These are phyloP conservation scores for Tinea pellionella DNA, from an alignment of 2,888 invertebrate genomes.

Conservation along the genomic window DNA sequence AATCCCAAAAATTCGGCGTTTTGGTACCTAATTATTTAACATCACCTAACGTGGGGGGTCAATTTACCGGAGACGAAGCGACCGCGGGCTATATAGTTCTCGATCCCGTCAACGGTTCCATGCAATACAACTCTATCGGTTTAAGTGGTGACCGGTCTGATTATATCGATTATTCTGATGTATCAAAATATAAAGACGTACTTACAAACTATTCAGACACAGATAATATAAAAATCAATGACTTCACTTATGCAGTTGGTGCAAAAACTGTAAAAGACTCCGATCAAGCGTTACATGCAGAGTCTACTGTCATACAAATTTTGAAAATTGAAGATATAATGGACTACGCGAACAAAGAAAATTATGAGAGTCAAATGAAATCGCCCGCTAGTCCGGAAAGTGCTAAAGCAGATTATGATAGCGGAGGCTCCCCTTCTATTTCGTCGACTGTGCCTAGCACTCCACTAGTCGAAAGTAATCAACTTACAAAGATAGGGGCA, in stretches of 20 bases:
- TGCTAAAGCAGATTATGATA: constrained; percentile 47
- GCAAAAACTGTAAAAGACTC: constrained; percentile 49
- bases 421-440: constrained; percentile 45
- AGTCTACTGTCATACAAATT: constrained; percentile 48
- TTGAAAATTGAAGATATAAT: constrained; percentile 60
- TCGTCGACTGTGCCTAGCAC: constrained; percentile 46
- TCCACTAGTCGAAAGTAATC: constrained; percentile 54
- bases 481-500: constrained; percentile 40
- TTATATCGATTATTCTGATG: constrained; percentile 46
- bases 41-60: constrained; percentile 84
- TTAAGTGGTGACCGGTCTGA: constrained; percentile 42
- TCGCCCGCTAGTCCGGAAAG: constrained; percentile 63
- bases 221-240: constrained; percentile 36
- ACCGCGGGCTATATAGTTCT: constrained; percentile 60
- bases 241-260: constrained; percentile 37
- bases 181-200: constrained; percentile 43
- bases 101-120: constrained; percentile 46
- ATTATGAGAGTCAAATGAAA: constrained; percentile 57
- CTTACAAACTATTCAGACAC: constrained; percentile 25
- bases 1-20: constrained; percentile 67
- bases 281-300: constrained; percentile 35
- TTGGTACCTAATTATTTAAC: constrained; percentile 70
- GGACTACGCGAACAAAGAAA: constrained; percentile 66
- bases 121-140: constrained; percentile 47
- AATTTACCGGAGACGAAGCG: constrained; percentile 67